A percentile compares a stretch with the other conserved stretches of the same genome.
phyloP scores from a whole-genome alignment of 1,140 invertebrate genomes.

The Drepana arcuata region DNA sequence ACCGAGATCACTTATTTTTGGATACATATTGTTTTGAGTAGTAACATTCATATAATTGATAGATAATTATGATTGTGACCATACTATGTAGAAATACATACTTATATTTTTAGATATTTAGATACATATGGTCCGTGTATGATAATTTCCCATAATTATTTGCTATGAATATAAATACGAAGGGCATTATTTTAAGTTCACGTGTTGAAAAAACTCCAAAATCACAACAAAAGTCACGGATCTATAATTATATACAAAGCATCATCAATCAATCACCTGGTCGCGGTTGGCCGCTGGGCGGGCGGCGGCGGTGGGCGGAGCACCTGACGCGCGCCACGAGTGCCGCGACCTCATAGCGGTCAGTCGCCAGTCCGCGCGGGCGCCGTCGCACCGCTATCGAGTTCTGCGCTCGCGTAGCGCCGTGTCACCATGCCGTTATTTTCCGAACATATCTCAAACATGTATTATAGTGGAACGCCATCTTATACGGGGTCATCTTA shows the following conservation, averaged over 20 bases:
- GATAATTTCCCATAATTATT: too few relatives aligned
- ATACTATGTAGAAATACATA: too few relatives aligned
- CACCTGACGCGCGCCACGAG: conserved; percentile 23
- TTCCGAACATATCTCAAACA: conserved; percentile 71
- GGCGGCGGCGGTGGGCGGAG: conserved; percentile 38
- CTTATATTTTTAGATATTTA: too few relatives aligned
- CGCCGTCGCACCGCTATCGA: conserved; percentile 16
- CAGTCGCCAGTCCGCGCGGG: conserved; percentile 46
- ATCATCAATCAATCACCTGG: conserved; percentile 62
- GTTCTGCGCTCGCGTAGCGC: conserved; percentile 23
- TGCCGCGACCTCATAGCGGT: conserved; percentile 8
- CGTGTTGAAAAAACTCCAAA: too few relatives aligned
- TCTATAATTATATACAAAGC: conserved; percentile 42
- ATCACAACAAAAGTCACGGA: conserved; percentile 21
- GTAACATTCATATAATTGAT: too few relatives aligned
- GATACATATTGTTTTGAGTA: too few relatives aligned
- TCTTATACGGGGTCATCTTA: conserved; percentile 43
- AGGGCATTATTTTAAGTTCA: too few relatives aligned
- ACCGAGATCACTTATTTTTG: too few relatives aligned
- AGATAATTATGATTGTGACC: too few relatives aligned
- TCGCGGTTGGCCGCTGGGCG: conserved; percentile 19
- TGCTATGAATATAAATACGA: too few relatives aligned
- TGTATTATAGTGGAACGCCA: conserved; percentile 71
- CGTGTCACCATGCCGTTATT: conserved; percentile 71
- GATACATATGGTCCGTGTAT: too few relatives aligned